Conservation (phyloP, 2,113 vertebrate genomes). For the Xerus inauris region DNA sequence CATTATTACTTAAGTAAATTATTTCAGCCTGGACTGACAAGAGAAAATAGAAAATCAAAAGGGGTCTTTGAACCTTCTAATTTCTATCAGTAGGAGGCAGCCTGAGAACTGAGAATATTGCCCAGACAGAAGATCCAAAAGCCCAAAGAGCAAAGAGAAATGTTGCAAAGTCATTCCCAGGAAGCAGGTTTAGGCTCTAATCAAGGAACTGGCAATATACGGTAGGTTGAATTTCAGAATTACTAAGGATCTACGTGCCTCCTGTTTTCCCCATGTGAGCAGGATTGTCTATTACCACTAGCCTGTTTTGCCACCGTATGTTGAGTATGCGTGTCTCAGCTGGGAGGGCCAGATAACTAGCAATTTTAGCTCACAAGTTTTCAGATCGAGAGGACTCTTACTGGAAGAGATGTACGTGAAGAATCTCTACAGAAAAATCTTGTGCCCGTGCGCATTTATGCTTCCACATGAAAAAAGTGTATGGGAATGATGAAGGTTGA, state of each 20-base stretch:
- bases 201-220: neutral
- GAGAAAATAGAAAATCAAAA: neutral
- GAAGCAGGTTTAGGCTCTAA: neutral
- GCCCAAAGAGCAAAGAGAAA: neutral
- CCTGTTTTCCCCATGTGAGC: neutral
- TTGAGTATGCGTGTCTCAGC: neutral
- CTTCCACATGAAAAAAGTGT: neutral
- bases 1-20: neutral
- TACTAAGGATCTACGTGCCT: neutral
- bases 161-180: neutral
- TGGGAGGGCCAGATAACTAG: neutral
- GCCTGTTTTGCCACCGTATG: neutral
- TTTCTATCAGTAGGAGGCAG: neutral
- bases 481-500: neutral
- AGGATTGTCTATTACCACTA: neutral
- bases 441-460: neutral
- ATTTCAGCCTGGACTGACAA: neutral
- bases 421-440: neutral
- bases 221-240: neutral
- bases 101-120: neutral
- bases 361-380: too few relatives aligned
- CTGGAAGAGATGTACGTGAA: neutral
- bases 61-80: neutral
- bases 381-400: neutral
- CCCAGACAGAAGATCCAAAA: neutral